A percentile compares a stretch with the other conserved stretches of the same genome.
phyloP scores from a whole-genome alignment of 2,888 invertebrate genomes.

The Noctua fimbriata region DNA sequence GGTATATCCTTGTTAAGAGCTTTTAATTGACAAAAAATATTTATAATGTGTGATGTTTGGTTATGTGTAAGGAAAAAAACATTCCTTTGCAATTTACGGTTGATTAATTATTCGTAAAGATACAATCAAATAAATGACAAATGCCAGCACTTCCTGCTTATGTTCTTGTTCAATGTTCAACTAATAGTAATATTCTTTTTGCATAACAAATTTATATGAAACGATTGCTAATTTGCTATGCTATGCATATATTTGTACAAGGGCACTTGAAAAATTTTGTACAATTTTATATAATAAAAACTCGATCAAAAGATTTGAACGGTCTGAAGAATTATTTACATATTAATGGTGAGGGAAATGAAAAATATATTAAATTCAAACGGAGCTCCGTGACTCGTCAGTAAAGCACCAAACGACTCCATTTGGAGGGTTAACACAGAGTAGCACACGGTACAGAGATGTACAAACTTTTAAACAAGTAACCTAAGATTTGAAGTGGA shows the following conservation, averaged over 20 bases:
- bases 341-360: constrained; percentile 89
- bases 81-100: constrained; percentile 41
- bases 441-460: constrained; percentile 72
- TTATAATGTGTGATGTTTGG: constrained; percentile 54
- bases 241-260: constrained; percentile 50
- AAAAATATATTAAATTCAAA: constrained; percentile 90
- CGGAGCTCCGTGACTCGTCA: constrained; percentile 89
- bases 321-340: constrained; percentile 85
- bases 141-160: constrained; percentile 43
- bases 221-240: constrained; percentile 45
- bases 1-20: constrained; percentile 74
- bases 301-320: constrained; percentile 73
- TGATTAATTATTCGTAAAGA: constrained; percentile 52
- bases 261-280: constrained; percentile 45
- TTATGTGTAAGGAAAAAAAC: constrained; percentile 40
- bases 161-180: constrained; percentile 30
- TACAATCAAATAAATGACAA: constrained; percentile 55
- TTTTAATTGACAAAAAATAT: constrained; percentile 70
- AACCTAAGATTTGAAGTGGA: neutral
- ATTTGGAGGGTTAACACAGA: constrained; percentile 87
- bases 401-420: constrained; percentile 89
- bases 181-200: constrained; percentile 15
- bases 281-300: constrained; percentile 60
- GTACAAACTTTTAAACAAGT: constrained; percentile 2
- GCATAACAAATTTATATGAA: constrained; percentile 15